Conservation (phyloP, 2,888 invertebrate genomes). For the Xestobium rufovillosum region DNA sequence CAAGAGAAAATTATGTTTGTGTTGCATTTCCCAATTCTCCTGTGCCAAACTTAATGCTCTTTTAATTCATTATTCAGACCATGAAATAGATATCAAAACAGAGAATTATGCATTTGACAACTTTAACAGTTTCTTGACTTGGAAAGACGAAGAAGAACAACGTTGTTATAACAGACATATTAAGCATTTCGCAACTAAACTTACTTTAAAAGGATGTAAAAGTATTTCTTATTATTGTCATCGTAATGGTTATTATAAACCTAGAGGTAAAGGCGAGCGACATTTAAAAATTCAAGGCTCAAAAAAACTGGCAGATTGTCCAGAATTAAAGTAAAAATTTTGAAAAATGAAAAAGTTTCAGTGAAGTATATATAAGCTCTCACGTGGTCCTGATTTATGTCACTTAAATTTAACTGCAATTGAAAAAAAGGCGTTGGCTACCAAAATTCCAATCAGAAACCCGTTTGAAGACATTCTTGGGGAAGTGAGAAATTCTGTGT, state of each 20-base stretch:
- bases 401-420: constrained; percentile 10
- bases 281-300: constrained; percentile 6
- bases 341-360: constrained; percentile 1
- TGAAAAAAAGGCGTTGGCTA: constrained; percentile 16
- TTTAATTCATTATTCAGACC: too few species aligned
- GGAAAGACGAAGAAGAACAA: too few species aligned
- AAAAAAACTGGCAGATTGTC: constrained; percentile 19
- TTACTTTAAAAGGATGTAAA: too few species aligned
- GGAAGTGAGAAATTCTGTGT: constrained; percentile 14
- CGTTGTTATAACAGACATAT: too few species aligned
- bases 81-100: too few species aligned
- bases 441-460: constrained; percentile 19
- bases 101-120: too few species aligned
- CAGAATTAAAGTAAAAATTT: constrained; percentile 12
- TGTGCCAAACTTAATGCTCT: too few species aligned
- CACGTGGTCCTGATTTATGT: constrained; percentile 12
- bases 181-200: too few species aligned
- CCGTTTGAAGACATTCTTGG: constrained; percentile 16
- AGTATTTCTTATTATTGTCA: constrained; percentile 4
- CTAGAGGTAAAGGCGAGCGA: neutral
- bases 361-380: constrained; percentile 14
- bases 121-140: too few species aligned
- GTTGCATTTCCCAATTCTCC: too few species aligned
- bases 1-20: too few species aligned
- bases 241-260: constrained; percentile 4